phyloP scores from a whole-genome alignment of 2,113 vertebrate genomes.

The Capreolus pygargus region DNA sequence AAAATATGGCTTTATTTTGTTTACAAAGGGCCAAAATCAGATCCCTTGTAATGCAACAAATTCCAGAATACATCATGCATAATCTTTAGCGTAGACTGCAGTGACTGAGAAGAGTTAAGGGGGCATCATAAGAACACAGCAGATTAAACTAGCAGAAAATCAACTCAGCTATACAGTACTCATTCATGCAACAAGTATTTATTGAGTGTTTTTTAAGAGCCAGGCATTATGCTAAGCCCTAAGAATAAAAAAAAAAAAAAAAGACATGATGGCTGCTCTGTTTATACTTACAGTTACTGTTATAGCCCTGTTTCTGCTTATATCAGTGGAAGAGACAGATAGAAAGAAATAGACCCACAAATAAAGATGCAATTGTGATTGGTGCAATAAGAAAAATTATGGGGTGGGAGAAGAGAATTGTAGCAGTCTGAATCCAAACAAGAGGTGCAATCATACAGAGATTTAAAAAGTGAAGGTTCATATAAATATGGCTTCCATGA shows the following conservation, averaged over 20 bases:
- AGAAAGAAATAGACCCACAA: background rate
- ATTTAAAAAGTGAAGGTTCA: background rate
- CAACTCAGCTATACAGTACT: slow-evolving; percentile 11
- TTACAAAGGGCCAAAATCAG: background rate
- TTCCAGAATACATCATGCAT: slow-evolving; percentile 12
- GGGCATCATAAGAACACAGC: slow-evolving; percentile 35
- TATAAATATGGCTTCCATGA: background rate
- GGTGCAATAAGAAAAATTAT: background rate
- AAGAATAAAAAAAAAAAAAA: background rate
- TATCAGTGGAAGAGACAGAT: background rate
- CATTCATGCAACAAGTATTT: slow-evolving; percentile 45
- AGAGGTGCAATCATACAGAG: background rate
- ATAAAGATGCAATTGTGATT: background rate
- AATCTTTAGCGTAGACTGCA: slow-evolving; percentile 33
- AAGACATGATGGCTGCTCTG: background rate
- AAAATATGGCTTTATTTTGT: background rate
- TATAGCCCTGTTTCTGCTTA: background rate
- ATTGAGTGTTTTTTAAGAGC: background rate
- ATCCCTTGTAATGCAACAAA: background rate
- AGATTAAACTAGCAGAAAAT: slow-evolving; percentile 65
- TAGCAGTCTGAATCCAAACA: background rate
- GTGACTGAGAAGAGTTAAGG: slow-evolving; percentile 43
- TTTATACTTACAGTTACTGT: background rate
- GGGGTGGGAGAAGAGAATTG: background rate
- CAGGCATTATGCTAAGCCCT: background rate